Evolutionary conservation across 1,140 invertebrate genomes (phyloP), one percentile per base, ranked within the genome.

Genomic region (Sminthurinus signatus): DNA sequence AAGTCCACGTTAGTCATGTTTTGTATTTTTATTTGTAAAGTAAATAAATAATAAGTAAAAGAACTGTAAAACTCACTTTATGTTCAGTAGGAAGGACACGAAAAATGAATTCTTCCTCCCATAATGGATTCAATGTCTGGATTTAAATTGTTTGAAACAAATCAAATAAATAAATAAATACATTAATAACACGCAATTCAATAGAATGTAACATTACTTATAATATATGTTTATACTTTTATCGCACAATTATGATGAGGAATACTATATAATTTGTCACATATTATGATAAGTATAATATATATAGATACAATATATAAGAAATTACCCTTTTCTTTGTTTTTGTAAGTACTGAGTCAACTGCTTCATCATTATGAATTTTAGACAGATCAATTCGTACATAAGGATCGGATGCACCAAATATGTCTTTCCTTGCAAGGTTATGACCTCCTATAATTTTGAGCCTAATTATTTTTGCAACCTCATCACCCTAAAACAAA

Each of bases 361-460:
- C 85, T 52, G 87, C 88, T 73, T 87, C 83, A 80, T 93, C 88
- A 72, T 87, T 85, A 75, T 86, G 86, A 62, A 88, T 84, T 70
- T 86, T 87, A 74, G 89, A 87, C 67, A 98, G 81, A 76, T 95
- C 91, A 75, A 98, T 87, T 73, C 89, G 83, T 14, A 96, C 93
- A 82, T 98, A 98, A 32, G 94, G 95, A 82, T 98, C 95, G 84
- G 93, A 93, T 71, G 93, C 93, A 74, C 95, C 95, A 83, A 98
- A 98, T 73, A 98, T 96, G 77, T 98, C 95, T 79, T 97, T 98
- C 76, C 95, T 96, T 29, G 94, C 93, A 74, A 98, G 80, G 72
- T 91, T 86, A 77, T 89, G 86, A 31, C 92, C 94, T 72, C 86
- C 85, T 62, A 94, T 82, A 57, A 97, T 86, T 77, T 85, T 87